Evolutionary conservation across 2,888 invertebrate genomes (phyloP), one percentile per base, ranked within the genome.

Genomic region (Tachystola acroxantha): DNA sequence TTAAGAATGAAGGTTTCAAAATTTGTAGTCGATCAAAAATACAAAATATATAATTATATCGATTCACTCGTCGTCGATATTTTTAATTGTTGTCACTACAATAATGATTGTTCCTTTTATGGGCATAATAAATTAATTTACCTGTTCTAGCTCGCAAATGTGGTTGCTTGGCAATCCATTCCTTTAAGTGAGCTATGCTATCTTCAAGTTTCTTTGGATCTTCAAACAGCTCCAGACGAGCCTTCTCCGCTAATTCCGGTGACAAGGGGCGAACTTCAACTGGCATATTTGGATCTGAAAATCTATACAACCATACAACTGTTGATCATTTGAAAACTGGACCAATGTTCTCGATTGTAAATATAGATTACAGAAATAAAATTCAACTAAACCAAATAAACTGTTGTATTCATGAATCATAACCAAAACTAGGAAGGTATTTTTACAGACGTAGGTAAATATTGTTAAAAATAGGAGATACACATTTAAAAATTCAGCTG

Each of bases 81-180:
- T n/a, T n/a, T n/a, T n/a, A n/a, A n/a, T n/a, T n/a, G n/a, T n/a
- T n/a, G n/a, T n/a, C n/a, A n/a, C n/a, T n/a, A n/a, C n/a, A n/a
- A n/a, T n/a, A n/a, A n/a, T n/a, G n/a, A n/a, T n/a, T n/a, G n/a
- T n/a, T n/a, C n/a, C n/a, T n/a, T n/a, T n/a, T n/a, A n/a, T n/a
- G n/a, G n/a, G n/a, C n/a, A n/a, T n/a, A n/a, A n/a, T n/a, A n/a
- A n/a, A n/a, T n/a, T n/a, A n/a, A n/a, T n/a, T n/a, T 27, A 27
- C 27, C 27, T 10, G 27, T 71, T 39, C 70, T 58, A 3, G 64
- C 66, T 7, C 55, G 68, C 11, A 89, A 53, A 54, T 89, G 88
- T 0, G 81, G 78, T 48, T 88, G 88, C 52, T 88, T 86, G 7
- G 60, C 52, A 20, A 89, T 53, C 89, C 89, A 89, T 16, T 82